Conservation (phyloP, 2,113 vertebrate genomes). For the Motacilla alba region DNA sequence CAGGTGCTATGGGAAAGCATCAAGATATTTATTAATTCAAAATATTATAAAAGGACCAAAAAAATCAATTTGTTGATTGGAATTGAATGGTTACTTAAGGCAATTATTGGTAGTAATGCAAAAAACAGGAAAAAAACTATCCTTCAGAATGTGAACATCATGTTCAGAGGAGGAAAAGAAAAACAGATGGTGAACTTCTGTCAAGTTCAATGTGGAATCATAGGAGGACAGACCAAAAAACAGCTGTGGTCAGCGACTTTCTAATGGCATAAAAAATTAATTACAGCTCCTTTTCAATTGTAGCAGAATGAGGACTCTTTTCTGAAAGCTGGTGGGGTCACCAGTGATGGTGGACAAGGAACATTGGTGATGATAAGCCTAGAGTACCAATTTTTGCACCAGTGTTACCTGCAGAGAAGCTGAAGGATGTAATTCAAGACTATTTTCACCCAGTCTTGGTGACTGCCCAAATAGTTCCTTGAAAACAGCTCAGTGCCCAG, state of each 20-base stretch:
- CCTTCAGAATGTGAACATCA: neutral
- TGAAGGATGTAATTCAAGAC: neutral
- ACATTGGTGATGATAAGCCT: neutral
- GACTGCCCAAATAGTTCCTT: neutral
- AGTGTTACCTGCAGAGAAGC: neutral
- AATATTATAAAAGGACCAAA: neutral
- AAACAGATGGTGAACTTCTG: neutral
- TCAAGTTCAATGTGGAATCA: neutral
- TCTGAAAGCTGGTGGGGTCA: neutral
- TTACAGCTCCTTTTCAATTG: neutral
- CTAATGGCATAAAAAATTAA: neutral
- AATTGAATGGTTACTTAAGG: neutral
- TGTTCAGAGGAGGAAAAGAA: neutral
- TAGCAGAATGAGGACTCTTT: neutral
- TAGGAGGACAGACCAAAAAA: neutral
- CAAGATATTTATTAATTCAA: neutral
- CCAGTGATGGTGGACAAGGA: neutral
- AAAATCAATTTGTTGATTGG: neutral
- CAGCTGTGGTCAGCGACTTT: neutral
- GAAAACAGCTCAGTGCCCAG: neutral
- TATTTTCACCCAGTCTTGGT: neutral
- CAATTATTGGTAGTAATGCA: neutral
- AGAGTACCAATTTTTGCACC: neutral
- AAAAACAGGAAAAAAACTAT: neutral
- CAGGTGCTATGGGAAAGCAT: neutral